These are phyloP conservation scores for Stomatorhinus ivindoensis DNA, from an alignment of 2,113 vertebrate species.

Conservation along the genomic window DNA sequence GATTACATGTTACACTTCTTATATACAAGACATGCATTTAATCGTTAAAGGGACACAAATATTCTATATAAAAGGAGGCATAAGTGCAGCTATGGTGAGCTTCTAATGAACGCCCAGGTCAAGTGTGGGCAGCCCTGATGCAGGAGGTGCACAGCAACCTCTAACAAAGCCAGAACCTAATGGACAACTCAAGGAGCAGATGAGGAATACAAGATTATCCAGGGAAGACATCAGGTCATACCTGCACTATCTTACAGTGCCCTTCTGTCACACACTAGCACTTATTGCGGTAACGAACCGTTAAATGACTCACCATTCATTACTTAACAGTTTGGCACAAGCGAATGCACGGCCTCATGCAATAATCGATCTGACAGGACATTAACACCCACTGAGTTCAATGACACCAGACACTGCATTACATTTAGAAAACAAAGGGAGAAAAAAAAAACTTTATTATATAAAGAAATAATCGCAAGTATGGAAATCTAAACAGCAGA, in stretches of 20 bases:
- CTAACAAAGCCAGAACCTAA: not conserved
- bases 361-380: not conserved
- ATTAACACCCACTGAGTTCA: not conserved
- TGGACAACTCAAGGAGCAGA: not conserved
- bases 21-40: not conserved
- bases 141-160: not conserved
- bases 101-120: not conserved
- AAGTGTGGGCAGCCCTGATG: not conserved
- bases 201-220: not conserved
- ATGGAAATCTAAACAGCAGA: not conserved
- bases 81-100: not conserved
- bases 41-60: not conserved
- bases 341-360: not conserved
- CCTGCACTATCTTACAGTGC: not conserved
- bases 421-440: not conserved
- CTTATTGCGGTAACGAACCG: not conserved
- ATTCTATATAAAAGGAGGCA: not conserved
- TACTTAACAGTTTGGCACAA: not conserved
- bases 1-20: not conserved
- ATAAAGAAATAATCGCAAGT: not conserved
- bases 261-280: not conserved
- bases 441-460: not conserved
- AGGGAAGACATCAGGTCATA: not conserved
- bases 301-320: not conserved
- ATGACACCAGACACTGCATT: not conserved